Evolutionary conservation across 2,113 vertebrate species (phyloP).

Genomic region (Xenopus tropicalis): DNA sequence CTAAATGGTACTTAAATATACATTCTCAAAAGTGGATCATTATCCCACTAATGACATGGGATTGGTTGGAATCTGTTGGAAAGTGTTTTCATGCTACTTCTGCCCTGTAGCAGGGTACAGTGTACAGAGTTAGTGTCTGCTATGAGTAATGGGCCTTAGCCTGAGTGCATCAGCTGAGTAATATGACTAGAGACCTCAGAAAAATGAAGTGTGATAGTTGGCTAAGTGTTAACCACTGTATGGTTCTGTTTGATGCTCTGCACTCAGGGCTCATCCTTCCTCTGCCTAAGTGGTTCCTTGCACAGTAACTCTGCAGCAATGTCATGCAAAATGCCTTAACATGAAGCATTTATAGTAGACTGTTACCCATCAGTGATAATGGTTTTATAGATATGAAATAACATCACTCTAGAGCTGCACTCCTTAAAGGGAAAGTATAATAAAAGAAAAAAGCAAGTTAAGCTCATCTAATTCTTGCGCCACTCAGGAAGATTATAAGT

Average conservation of each 20-base stretch:
- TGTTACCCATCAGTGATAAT: too few relatives aligned
- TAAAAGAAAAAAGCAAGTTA: too few relatives aligned
- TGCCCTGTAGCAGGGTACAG: not conserved
- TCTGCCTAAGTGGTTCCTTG: not conserved
- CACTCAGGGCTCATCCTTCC: not conserved
- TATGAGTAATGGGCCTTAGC: not conserved
- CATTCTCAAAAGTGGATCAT: too few relatives aligned
- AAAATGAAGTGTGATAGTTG: not conserved
- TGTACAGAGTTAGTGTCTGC: not conserved
- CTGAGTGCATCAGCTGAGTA: slow-evolving; percentile 5
- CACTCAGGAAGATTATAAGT: too few relatives aligned
- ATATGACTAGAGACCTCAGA: slow-evolving; percentile 7
- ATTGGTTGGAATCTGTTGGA: too few relatives aligned
- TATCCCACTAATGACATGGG: not conserved
- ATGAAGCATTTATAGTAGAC: too few relatives aligned
- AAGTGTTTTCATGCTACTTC: not conserved
- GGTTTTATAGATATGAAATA: too few relatives aligned
- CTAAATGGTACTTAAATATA: too few relatives aligned
- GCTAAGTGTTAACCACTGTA: slow-evolving; percentile 4
- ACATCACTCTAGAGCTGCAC: too few relatives aligned
- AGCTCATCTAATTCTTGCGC: too few relatives aligned
- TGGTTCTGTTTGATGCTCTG: not conserved
- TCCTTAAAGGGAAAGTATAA: too few relatives aligned
- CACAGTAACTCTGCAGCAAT: not conserved
- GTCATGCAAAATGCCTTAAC: too few relatives aligned